Base-by-base conservation (phyloP, 92 coral and sea anemone species). In the Parazoanthus swiftii region DNA sequence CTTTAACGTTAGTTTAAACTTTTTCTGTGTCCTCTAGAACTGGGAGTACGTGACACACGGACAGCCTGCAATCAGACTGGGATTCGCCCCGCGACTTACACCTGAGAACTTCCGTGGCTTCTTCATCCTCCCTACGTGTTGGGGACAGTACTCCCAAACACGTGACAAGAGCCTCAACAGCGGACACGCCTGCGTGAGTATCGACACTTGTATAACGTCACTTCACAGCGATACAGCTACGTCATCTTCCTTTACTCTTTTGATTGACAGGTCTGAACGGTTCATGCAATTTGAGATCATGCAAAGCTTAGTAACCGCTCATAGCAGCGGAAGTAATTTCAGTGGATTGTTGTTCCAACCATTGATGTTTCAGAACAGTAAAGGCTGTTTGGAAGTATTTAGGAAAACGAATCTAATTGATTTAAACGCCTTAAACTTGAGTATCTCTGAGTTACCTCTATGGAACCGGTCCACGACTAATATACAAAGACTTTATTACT, bases 121-220 rank as follows among this genome's bases (percentile, higher is more conserved):
- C 87, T 95, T 95, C 65, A 94, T 95, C 77, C 94, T 94, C 5
- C 95, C 93, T 4, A 87, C 95, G 5, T 93, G 95, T 33, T 95
- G 98, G 98, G 98, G 98, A 43, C 93, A 94, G 85, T 95, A 91
- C 89, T 85, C 50, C 37, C 98, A 95, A 91, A 91, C 91, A 50
- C 90, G 93, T 77, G 92, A 90, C 56, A 63, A 56, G 46, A 79
- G 43, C 33, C 81, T 79, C 3, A 76, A 29, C 15, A 67, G 44
- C 37, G 92, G 89, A 66, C 42, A 86, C 77, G 86, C 85, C 29
- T 35, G 25, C 46, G 81, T 81, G 37, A 43, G 70, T 79, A 59
- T 26, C 11, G 8, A n/a, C 18, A 8, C 50, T 83, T 0, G 42
- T 39, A 39, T 4, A 39, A 39, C 42, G 42, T 39, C 42, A 39